Percentiles rank a stretch among this genome's conserved stretches.
These are phyloP conservation scores for Ectropis grisescens DNA, from an alignment of 1,140 invertebrate genomes.

Conservation along the genomic window DNA sequence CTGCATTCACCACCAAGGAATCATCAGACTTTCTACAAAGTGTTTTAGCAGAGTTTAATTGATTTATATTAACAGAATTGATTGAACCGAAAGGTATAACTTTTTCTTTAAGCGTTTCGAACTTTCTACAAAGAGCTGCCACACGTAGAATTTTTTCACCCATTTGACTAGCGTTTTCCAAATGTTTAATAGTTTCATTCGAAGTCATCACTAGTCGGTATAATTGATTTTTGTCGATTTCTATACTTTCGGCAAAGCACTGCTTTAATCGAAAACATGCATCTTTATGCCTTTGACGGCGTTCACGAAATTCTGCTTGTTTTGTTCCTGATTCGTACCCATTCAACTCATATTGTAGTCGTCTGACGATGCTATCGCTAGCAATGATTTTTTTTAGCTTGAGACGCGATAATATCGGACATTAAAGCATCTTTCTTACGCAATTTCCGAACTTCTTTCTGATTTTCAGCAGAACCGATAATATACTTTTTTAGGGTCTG, in stretches of 20 bases:
- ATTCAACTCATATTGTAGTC: slow-evolving; percentile 35
- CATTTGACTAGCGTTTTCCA: slow-evolving; percentile 44
- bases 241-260: slow-evolving; percentile 29
- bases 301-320: slow-evolving; percentile 52
- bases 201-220: slow-evolving; percentile 32
- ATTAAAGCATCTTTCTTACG: slow-evolving; percentile 55
- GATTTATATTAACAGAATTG: too few relatives aligned
- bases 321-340: slow-evolving; percentile 59
- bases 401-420: slow-evolving; percentile 57
- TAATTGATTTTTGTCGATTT: slow-evolving; percentile 32
- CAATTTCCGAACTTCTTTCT: slow-evolving; percentile 48
- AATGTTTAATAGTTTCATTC: slow-evolving; percentile 37
- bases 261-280: slow-evolving; percentile 44
- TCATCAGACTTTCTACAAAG: too few relatives aligned
- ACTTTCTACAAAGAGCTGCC: slow-evolving; percentile 69
- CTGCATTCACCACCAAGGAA: slow-evolving; percentile 39
- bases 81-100: slow-evolving; percentile 65
- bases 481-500: slow-evolving; percentile 46
- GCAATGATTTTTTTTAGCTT: slow-evolving; percentile 53
- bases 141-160: slow-evolving; percentile 68
- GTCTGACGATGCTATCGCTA: slow-evolving; percentile 41
- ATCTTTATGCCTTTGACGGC: slow-evolving; percentile 42
- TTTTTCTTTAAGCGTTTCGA: slow-evolving; percentile 72
- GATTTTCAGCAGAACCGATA: slow-evolving; percentile 43
- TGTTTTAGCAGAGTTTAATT: too few relatives aligned